phyloP scores from a whole-genome alignment of 2,113 vertebrate species.

The Tragulus kanchil region DNA sequence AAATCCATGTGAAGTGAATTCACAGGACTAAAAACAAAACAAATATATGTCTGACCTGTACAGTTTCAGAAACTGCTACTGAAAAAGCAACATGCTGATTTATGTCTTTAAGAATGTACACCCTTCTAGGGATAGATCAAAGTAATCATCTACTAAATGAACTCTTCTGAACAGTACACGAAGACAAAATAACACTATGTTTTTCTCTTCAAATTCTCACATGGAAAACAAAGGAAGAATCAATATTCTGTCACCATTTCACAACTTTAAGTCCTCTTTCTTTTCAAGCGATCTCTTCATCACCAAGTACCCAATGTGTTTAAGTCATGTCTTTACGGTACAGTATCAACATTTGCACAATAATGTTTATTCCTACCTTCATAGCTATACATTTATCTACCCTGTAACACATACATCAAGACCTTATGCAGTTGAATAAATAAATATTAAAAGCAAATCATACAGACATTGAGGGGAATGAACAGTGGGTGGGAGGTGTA shows the following conservation, averaged over 20 bases:
- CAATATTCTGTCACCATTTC: not conserved
- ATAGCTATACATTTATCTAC: not conserved
- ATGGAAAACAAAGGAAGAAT: conserved; percentile 17
- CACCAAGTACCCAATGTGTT: not conserved
- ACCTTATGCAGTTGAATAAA: not conserved
- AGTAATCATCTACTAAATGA: not conserved
- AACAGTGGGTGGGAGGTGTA: too few relatives aligned
- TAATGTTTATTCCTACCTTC: not conserved
- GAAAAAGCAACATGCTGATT: conserved; percentile 31
- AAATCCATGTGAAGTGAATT: not conserved
- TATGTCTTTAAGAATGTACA: not conserved
- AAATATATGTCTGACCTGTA: not conserved
- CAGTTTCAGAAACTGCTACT: conserved; percentile 18
- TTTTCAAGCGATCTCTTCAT: not conserved
- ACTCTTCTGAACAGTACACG: conserved; percentile 4
- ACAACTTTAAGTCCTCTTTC: not conserved
- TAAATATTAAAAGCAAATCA: too few relatives aligned
- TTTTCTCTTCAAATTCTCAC: conserved; percentile 34
- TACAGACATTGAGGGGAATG: too few relatives aligned
- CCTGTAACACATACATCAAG: not conserved
- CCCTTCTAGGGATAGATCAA: not conserved
- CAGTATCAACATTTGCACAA: not conserved
- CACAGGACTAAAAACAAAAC: conserved; percentile 19
- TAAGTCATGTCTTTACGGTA: not conserved
- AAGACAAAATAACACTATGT: not conserved